A percentile compares a stretch with the other conserved stretches of the same genome.
phyloP scores from a whole-genome alignment of 2,888 invertebrate species.

The Caenorhabditis sp. region DNA sequence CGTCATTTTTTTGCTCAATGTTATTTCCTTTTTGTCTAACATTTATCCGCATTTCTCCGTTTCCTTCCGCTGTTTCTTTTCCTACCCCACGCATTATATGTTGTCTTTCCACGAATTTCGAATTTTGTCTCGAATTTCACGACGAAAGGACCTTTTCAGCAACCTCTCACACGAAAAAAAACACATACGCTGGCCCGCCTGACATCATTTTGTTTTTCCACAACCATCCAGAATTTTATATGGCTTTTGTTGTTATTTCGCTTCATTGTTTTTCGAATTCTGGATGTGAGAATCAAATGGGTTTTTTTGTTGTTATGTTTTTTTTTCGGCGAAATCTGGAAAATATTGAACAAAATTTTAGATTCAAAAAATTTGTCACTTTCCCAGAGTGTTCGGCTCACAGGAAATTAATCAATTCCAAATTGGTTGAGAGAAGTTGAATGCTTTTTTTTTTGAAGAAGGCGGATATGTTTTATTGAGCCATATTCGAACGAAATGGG shows the following conservation, averaged over 20 bases:
- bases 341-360: no score
- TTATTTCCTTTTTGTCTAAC: neutral
- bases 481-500: no score
- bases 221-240: neutral
- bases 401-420: no score
- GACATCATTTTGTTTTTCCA: conserved; percentile 7
- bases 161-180: neutral
- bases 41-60: neutral
- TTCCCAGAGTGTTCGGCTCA: no score
- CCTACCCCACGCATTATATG: neutral
- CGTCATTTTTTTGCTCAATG: neutral
- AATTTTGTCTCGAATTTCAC: neutral
- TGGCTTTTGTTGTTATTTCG: neutral
- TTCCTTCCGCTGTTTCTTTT: conserved; percentile 3
- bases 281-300: neutral
- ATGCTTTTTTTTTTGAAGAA: no score
- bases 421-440: no score
- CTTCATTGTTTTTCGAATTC: neutral
- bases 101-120: neutral
- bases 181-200: no score
- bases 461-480: no score
- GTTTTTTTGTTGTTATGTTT: neutral
- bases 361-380: no score
- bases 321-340: no score
- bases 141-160: neutral